Conservation (phyloP, 2,888 invertebrate species). For the Baronia brevicornis region DNA sequence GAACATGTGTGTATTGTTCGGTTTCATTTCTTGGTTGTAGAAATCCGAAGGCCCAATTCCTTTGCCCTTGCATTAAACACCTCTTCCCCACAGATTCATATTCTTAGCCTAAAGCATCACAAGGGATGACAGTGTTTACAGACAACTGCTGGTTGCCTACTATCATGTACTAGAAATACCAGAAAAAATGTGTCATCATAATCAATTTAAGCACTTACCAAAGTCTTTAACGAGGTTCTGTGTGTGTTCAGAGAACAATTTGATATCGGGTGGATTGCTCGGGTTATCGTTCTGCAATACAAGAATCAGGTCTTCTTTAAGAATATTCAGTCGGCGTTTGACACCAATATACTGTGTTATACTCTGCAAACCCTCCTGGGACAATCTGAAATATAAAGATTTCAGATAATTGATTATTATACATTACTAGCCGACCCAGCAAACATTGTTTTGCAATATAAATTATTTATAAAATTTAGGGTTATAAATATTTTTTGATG, state of each 20-base stretch:
- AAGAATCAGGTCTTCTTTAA: conserved; percentile 84
- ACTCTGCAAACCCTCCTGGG: conserved; percentile 91
- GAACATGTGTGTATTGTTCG: no score
- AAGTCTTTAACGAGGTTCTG: conserved; percentile 81
- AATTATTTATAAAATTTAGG: neutral
- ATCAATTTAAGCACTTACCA: conserved; percentile 67
- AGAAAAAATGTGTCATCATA: no score
- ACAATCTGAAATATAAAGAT: conserved; percentile 73
- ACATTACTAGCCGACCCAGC: no score
- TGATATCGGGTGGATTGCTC: conserved; percentile 84
- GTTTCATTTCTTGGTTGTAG: no score
- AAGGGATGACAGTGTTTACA: no score
- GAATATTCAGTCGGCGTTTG: conserved; percentile 80
- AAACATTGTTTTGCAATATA: neutral
- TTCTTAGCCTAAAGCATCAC: no score
- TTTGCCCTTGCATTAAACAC: no score
- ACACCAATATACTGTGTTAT: conserved; percentile 82
- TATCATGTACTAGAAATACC: neutral
- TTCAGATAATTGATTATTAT: conserved; percentile 1
- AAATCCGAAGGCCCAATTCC: no score
- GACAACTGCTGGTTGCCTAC: neutral
- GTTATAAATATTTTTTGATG: no score
- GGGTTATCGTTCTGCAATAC: conserved; percentile 88
- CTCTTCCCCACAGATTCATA: no score
- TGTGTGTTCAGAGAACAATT: conserved; percentile 78